These are phyloP conservation scores for Rhopilema esculentum DNA, from an alignment of 30 jellyfish, hydroid and myxozoan genomes.

Conservation along the genomic window DNA sequence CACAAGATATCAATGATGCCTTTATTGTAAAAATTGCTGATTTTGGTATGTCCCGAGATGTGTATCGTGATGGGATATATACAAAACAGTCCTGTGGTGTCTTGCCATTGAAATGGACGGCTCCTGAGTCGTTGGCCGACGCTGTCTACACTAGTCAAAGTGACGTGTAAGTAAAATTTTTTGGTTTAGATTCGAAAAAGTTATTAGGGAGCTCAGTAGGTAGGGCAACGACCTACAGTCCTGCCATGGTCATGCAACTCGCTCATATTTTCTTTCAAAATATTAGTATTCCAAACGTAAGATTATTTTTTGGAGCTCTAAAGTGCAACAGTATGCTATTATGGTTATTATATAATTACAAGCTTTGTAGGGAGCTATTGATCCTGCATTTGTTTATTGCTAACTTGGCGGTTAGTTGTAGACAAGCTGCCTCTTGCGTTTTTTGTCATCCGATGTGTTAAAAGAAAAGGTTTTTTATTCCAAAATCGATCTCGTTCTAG, in stretches of 20 bases:
- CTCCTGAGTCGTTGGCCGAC: constrained; percentile 87
- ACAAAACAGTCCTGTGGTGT: constrained; percentile 73
- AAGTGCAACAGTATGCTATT: neutral
- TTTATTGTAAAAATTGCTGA: constrained; percentile 78
- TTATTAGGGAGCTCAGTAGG: neutral
- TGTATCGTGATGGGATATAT: constrained; percentile 70
- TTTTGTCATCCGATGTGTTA: no score
- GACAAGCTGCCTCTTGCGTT: no score
- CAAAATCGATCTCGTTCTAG: constrained; percentile 36
- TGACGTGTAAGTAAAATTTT: constrained; percentile 90
- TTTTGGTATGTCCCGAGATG: constrained; percentile 92
- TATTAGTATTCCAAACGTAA: neutral
- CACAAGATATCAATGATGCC: constrained; percentile 52
- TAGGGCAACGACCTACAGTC: no score
- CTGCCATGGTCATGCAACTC: no score
- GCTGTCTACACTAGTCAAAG: constrained; percentile 73
- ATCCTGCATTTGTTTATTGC: no score
- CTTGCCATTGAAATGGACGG: constrained; percentile 93
- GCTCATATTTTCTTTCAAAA: no score
- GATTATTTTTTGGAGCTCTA: neutral
- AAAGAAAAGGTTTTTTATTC: no score
- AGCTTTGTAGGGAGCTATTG: no score
- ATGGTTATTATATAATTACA: no score
- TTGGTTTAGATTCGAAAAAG: no score
- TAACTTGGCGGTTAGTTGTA: no score